phyloP scores from a whole-genome alignment of 2,888 invertebrate species.

The Physocephala rufipes region DNA sequence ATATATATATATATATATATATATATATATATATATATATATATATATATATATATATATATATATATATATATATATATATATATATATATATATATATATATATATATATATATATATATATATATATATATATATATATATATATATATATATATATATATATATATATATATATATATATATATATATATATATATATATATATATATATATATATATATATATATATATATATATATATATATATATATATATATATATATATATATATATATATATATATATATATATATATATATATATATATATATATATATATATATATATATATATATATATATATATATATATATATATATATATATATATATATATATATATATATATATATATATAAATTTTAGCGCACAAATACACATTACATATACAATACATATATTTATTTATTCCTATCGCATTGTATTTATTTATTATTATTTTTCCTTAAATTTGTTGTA shows the following conservation, averaged over 20 bases:
- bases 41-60: too few relatives aligned
- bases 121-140: constrained; percentile 40
- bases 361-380: constrained; percentile 36
- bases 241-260: constrained; percentile 42
- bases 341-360: constrained; percentile 31
- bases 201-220: constrained; percentile 23
- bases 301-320: constrained; percentile 29
- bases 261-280: too few relatives aligned
- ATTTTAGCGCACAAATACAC: too few relatives aligned
- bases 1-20: constrained; percentile 30
- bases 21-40: constrained; percentile 42
- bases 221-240: constrained; percentile 30
- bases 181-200: constrained; percentile 33
- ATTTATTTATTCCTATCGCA: constrained; percentile 10
- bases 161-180: constrained; percentile 39
- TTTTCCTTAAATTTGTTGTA: constrained; percentile 45
- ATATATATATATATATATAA: constrained; percentile 42
- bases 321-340: constrained; percentile 23
- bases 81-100: constrained; percentile 29
- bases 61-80: constrained; percentile 38
- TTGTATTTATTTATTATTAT: constrained; percentile 37
- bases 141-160: constrained; percentile 42
- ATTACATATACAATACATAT: constrained; percentile 36
- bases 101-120: constrained; percentile 23
- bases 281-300: constrained; percentile 38